A percentile compares a stretch with the other conserved stretches of the same genome.
Conservation (phyloP, 2,797 vertebrate species). For the Parauchenoglanis punctatus region DNA sequence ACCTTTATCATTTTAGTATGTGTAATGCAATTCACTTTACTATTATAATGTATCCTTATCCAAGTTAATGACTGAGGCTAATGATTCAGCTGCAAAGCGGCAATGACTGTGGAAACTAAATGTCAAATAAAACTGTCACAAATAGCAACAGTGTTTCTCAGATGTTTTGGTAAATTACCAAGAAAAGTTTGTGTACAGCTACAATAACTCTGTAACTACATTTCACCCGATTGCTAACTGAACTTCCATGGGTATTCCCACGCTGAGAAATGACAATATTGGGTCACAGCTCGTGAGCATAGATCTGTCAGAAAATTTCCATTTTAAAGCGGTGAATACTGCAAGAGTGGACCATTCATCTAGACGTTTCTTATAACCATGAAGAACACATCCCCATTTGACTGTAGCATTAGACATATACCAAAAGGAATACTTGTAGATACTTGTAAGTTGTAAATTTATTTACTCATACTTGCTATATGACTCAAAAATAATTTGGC, state of each 20-base stretch:
- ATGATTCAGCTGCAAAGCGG: background rate
- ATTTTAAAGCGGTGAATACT: background rate
- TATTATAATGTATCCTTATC: background rate
- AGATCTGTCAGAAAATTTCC: constrained; percentile 18
- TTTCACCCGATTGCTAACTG: background rate
- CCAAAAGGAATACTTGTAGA: background rate
- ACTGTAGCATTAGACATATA: background rate
- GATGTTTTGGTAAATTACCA: constrained; percentile 17
- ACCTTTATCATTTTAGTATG: background rate
- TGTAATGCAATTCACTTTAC: background rate
- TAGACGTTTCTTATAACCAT: background rate
- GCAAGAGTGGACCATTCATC: background rate
- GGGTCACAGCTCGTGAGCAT: background rate
- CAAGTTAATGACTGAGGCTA: background rate
- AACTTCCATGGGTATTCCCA: constrained; percentile 26
- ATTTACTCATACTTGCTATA: background rate
- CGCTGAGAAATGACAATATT: background rate
- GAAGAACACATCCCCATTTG: background rate
- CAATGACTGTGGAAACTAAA: background rate
- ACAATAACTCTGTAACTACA: background rate
- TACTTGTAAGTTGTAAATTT: background rate
- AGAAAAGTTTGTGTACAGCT: background rate
- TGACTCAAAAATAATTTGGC: background rate
- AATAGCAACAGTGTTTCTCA: background rate
- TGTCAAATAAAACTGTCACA: background rate